Base-by-base conservation (phyloP, 1,140 invertebrate genomes). In the Euura lappo region DNA sequence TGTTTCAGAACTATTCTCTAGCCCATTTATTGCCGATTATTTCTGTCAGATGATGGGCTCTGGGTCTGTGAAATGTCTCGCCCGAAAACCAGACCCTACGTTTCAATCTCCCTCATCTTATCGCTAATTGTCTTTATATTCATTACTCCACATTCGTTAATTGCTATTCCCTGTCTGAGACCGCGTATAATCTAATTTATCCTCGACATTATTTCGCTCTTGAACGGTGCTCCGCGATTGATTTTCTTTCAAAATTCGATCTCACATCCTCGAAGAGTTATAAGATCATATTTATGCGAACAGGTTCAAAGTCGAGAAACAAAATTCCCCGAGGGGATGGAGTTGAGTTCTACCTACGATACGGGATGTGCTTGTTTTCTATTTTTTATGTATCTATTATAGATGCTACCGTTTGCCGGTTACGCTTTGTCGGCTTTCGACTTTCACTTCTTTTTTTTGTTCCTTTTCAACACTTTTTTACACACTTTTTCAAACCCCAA, bases 51-150 rank as follows among this genome's bases (percentile, higher is more conserved):
- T 4, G 51, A 60, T 60, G 51, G 51, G 2, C 10, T 28, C 13
- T n/a, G 10, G 51, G 51, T 1, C 51, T 60, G 51, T 8, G 51
- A 8, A 60, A 60, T n/a, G 51, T 60, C 51, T n/a, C 8, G 13
- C 13, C 6, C 51, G 3, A 60, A 60, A 60, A 60, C 51, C 51
- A 60, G 51, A 60, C 28, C 28, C 28, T 28, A 28, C 51, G 51
- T 11, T 60, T 60, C 51, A 11, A 60, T n/a, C 13, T 60, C 13
- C 51, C 6, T 60, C 6, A 51, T 60, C 51, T 60, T 60, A 60
- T 60, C 51, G 51, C 51, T 60, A 60, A 60, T 60, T 60, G 51
- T 60, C 51, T 60, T 60, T 60, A 60, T n/a, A 60, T 60, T 60
- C 51, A 60, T 60, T n/a, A 60, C 51, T 60, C 51, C 51, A 60